Base-by-base conservation (phyloP, 1,140 invertebrate genomes). In the Limonius californicus region DNA sequence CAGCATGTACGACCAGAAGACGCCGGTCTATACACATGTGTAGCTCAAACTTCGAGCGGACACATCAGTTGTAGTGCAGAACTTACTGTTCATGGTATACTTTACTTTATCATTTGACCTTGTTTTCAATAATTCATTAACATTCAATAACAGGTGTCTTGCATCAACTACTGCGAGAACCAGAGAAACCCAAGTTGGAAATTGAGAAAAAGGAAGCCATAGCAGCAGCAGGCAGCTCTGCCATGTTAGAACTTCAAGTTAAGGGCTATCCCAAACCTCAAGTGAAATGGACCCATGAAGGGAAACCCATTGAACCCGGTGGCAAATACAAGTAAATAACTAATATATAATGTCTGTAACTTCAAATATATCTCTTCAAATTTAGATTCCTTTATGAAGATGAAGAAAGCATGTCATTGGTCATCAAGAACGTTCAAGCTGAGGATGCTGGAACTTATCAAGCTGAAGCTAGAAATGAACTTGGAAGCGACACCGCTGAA, bases 1-100 rank as follows among this genome's bases (percentile, higher is more conserved):
- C 92, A 95, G 71, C 91, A 97, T 70, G 94, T 97, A 0, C 92
- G 87, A 71, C 92, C 92, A 0, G 93, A 95, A 73, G 94, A 97
- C 76, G 93, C 93, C 19, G 95, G 95, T 3, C 80, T 95, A 2
- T 97, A 98, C 76, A 97, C 95, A 0, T 97, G 94, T 70, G 92
- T 96, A 0, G 95, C 95, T 0, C 92, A 94, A 72, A 98, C 95
- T 0, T 87, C 86, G 23, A 89, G 89, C 61, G 94, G 94, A 32
- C 93, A 92, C 70, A 96, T 97, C 54, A 94, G 93, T 42, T 96
- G 93, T 76, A 94, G 90, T 71, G 94, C 94, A 3, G 94, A 96
- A 72, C 80, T 97, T 1, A 95, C 92, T 12, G 94, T 97, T 1
- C 91, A 95, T 82, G 91, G 89, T 78, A 45, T 19, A n/a, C n/a